phyloP scores from a whole-genome alignment of 2,797 vertebrate genomes.

The Gymnoscopelus braueri region DNA sequence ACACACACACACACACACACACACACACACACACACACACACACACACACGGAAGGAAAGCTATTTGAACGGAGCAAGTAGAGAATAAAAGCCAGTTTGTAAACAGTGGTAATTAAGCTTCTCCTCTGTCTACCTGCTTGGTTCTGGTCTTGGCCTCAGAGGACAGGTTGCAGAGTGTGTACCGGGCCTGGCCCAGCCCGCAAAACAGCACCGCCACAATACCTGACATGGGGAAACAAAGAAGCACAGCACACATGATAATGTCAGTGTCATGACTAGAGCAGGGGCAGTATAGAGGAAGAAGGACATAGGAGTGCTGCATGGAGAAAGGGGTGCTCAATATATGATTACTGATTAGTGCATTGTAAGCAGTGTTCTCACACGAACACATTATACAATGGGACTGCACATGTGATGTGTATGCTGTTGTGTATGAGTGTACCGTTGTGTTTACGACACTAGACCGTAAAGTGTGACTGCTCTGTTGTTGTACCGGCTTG shows the following conservation, averaged over 20 bases:
- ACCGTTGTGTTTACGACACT: too few relatives aligned
- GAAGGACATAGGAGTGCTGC: background rate
- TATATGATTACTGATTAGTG: constrained; percentile 35
- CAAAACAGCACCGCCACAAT: constrained; percentile 90
- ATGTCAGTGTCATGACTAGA: too few relatives aligned
- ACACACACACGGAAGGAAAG: constrained; percentile 12
- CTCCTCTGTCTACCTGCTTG: constrained; percentile 78
- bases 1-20: background rate
- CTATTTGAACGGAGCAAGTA: constrained; percentile 24
- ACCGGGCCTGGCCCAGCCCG: constrained; percentile 87
- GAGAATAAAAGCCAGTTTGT: constrained; percentile 10
- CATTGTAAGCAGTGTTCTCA: constrained; percentile 28
- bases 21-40: background rate
- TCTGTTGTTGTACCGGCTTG: too few relatives aligned
- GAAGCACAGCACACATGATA: background rate
- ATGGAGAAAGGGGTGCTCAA: constrained; percentile 27
- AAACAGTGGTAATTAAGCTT: constrained; percentile 12
- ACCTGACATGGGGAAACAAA: constrained; percentile 73
- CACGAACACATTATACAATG: constrained; percentile 38
- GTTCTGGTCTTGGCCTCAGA: constrained; percentile 82
- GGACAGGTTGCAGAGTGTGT: constrained; percentile 88
- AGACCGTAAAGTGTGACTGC: too few relatives aligned
- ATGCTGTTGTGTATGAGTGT: too few relatives aligned
- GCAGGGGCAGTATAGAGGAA: too few relatives aligned
- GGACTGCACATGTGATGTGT: background rate